These are phyloP conservation scores for Leptocoma aspasia DNA, from an alignment of 2,113 vertebrate species.

Conservation along the genomic window DNA sequence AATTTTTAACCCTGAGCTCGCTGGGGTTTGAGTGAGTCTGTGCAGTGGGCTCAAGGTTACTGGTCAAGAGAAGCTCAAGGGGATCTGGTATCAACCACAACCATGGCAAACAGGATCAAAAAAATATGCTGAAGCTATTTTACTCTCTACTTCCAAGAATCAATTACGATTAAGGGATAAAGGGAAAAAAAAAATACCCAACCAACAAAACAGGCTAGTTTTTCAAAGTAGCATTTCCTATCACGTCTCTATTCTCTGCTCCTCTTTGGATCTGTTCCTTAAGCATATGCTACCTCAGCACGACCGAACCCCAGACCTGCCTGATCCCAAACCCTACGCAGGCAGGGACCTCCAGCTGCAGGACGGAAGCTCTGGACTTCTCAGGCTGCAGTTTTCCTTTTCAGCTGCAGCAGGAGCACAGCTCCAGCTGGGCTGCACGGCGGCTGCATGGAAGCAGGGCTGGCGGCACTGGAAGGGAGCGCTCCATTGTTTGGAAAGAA, in stretches of 20 bases:
- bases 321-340: background rate
- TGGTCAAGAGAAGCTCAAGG: background rate
- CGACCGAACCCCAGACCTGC: background rate
- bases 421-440: constrained; percentile 17
- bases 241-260: background rate
- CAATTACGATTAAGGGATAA: background rate
- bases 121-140: background rate
- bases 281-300: background rate
- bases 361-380: background rate
- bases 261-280: background rate
- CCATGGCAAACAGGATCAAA: constrained; percentile 24
- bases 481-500: constrained; percentile 54
- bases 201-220: background rate
- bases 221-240: background rate
- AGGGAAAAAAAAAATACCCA: background rate
- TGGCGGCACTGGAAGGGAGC: background rate
- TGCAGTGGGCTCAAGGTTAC: background rate
- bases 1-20: constrained; percentile 66
- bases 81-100: background rate
- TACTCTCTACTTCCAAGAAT: background rate
- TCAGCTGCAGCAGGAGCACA: constrained; percentile 2
- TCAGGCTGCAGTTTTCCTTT: background rate
- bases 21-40: background rate
- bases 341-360: background rate
- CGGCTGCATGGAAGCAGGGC: constrained; percentile 5